A percentile compares a stretch with the other conserved stretches of the same genome.
These are phyloP conservation scores for Clusia tigrina DNA, from an alignment of 2,888 invertebrate genomes.

Conservation along the genomic window DNA sequence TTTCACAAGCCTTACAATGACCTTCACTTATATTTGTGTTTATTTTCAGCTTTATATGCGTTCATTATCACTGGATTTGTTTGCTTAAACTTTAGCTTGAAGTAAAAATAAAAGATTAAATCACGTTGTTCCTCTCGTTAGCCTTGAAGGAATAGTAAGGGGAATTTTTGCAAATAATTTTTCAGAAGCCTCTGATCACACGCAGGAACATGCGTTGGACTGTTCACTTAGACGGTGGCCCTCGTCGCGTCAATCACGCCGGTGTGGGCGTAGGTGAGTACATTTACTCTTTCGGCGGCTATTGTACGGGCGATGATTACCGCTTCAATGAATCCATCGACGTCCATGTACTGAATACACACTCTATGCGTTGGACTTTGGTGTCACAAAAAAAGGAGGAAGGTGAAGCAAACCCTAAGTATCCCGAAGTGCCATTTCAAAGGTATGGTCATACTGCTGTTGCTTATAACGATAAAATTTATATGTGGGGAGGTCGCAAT, in stretches of 20 bases:
- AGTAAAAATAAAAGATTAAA: too few relatives aligned
- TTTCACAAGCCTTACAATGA: too few relatives aligned
- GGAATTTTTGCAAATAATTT: too few relatives aligned
- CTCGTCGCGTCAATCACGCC: constrained; percentile 90
- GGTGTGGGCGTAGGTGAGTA: constrained; percentile 80
- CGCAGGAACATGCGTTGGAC: constrained; percentile 80
- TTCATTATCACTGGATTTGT: too few relatives aligned
- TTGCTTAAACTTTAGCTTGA: too few relatives aligned
- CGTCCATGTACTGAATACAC: constrained; percentile 83
- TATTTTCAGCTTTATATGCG: too few relatives aligned
- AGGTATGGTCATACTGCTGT: constrained; percentile 92
- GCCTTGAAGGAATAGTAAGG: too few relatives aligned
- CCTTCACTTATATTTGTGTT: too few relatives aligned
- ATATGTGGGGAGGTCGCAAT: constrained; percentile 93
- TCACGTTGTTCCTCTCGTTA: too few relatives aligned
- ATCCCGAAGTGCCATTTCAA: constrained; percentile 76
- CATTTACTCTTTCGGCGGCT: constrained; percentile 92
- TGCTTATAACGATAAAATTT: constrained; percentile 74
- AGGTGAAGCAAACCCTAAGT: constrained; percentile 52
- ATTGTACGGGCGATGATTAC: constrained; percentile 82
- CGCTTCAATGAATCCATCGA: constrained; percentile 81
- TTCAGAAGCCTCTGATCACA: too few relatives aligned
- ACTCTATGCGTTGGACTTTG: constrained; percentile 69
- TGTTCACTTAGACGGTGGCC: constrained; percentile 87
- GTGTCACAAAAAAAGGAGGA: constrained; percentile 67